Percentiles rank a stretch among this genome's conserved stretches.
Conservation (phyloP, 2,113 vertebrate species). For the Pterocles burchelli region DNA sequence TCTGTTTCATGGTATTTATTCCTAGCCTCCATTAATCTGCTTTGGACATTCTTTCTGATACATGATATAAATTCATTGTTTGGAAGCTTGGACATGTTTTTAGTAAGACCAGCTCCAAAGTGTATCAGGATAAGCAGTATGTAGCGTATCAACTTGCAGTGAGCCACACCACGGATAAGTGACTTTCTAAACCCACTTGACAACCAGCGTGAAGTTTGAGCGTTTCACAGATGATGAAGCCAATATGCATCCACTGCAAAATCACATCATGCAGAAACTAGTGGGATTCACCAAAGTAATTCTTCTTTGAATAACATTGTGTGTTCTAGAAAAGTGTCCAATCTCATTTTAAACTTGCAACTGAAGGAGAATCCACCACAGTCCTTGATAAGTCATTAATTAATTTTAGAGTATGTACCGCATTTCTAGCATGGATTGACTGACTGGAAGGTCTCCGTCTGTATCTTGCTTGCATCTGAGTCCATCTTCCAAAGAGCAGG, state of each 20-base stretch:
- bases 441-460: neutral
- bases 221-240: neutral
- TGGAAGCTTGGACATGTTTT: constrained; percentile 31
- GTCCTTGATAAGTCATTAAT: neutral
- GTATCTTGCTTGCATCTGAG: neutral
- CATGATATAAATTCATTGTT: constrained; percentile 28
- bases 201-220: neutral
- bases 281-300: neutral
- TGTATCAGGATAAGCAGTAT: neutral
- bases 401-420: neutral
- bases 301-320: neutral
- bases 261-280: neutral
- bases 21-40: constrained; percentile 51
- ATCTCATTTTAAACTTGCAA: neutral
- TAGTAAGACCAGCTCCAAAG: neutral
- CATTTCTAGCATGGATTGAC: neutral
- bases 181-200: neutral
- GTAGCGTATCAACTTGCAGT: neutral
- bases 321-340: neutral
- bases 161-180: neutral
- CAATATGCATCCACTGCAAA: neutral
- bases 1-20: constrained; percentile 71
- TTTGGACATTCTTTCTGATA: constrained; percentile 45
- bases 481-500: neutral
- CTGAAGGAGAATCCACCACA: neutral